A percentile compares a stretch with the other conserved stretches of the same genome.
phyloP scores from a whole-genome alignment of 2,113 vertebrate genomes.

The Thalassarche chlororhynchos region DNA sequence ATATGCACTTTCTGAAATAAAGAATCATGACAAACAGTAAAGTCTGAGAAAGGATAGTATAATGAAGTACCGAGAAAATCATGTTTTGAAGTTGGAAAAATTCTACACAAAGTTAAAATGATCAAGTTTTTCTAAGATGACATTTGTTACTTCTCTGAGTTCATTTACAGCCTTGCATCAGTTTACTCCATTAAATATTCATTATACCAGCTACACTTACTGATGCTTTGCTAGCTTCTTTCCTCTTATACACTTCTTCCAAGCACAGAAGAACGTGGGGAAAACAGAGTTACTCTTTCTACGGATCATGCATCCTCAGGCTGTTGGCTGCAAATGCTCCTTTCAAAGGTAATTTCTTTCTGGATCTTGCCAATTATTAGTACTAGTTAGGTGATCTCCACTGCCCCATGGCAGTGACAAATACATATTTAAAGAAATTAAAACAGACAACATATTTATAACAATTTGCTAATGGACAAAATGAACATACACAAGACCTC shows the following conservation, averaged over 20 bases:
- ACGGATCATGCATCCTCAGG: background rate
- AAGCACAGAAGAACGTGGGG: background rate
- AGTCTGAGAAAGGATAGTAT: background rate
- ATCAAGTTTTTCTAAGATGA: background rate
- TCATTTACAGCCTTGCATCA: background rate
- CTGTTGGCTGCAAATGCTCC: background rate
- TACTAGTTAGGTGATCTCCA: background rate
- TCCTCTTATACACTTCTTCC: background rate
- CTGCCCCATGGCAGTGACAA: background rate
- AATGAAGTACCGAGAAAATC: background rate
- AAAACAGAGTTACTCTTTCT: background rate
- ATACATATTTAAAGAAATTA: background rate
- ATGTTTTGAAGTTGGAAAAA: background rate
- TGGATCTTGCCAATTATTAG: background rate
- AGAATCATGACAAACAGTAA: background rate
- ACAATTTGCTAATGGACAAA: background rate
- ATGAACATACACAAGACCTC: background rate
- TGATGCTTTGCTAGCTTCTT: background rate
- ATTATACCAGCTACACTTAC: background rate
- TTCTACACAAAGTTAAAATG: background rate
- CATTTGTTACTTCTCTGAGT: background rate
- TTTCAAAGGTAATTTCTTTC: background rate
- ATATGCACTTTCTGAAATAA: background rate
- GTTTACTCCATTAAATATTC: background rate
- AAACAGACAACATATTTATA: background rate